These are phyloP conservation scores for Anabacerthia variegaticeps DNA, from an alignment of 2,797 vertebrate species.

Conservation along the genomic window DNA sequence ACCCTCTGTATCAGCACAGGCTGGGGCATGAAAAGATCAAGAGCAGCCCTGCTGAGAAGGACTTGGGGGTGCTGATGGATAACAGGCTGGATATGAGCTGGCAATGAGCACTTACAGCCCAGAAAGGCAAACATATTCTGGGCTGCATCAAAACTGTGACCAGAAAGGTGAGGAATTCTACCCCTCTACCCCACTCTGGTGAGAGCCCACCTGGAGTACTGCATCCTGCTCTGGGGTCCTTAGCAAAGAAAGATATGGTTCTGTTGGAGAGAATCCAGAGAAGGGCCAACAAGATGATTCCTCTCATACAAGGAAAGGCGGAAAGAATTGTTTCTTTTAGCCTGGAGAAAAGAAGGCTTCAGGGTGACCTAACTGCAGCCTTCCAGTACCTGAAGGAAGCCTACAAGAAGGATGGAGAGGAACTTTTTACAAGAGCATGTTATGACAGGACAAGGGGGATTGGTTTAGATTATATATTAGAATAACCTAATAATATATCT, in stretches of 20 bases:
- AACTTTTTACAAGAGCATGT: not conserved
- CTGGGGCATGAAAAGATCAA: rapidly evolving
- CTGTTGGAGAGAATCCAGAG: not conserved
- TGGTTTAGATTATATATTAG: not conserved
- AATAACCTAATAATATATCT: not conserved
- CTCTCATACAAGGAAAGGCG: not conserved
- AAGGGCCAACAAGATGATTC: not conserved
- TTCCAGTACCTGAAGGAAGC: not conserved
- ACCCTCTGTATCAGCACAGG: not conserved
- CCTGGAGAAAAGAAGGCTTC: not conserved
- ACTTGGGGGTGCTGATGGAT: not conserved
- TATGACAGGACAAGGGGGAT: not conserved
- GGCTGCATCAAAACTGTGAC: rapidly evolving
- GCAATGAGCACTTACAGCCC: not conserved
- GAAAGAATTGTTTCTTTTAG: not conserved
- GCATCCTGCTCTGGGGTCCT: not conserved
- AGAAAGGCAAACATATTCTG: not conserved
- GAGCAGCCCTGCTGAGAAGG: not conserved
- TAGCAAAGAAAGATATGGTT: not conserved
- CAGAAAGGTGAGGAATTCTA: not conserved
- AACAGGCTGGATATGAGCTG: not conserved
- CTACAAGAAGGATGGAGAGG: not conserved
- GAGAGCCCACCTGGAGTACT: not conserved
- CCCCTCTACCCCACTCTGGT: not conserved
- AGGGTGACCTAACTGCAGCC: not conserved